phyloP scores from a whole-genome alignment of 1,140 invertebrate species.

The Drosophila melanogaster region Release_6_plus_ISO1_MT NT_033777.3:7099501-7100000 shows the following conservation, averaged over 20 bases:
- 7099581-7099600: conserved; percentile 80
- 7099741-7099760: conserved; percentile 75
- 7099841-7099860: conserved; percentile 18
- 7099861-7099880: conserved; percentile 73
- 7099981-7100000: conserved; percentile 51
- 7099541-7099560: conserved; percentile 52
- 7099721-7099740: conserved; percentile 70
- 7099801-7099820: not conserved
- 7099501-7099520: conserved; percentile 65
- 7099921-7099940: conserved; percentile 47
- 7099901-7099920: conserved; percentile 36
- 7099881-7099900: conserved; percentile 60
- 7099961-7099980: conserved; percentile 56
- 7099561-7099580: conserved; percentile 69
- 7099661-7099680: conserved; percentile 52
- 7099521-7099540: conserved; percentile 65
- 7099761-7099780: conserved; percentile 81
- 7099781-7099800: conserved; percentile 54
- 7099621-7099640: conserved; percentile 51
- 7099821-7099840: conserved; percentile 20
- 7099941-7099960: conserved; percentile 61
- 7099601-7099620: conserved; percentile 56
- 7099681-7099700: conserved; percentile 48
- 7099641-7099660: conserved; percentile 44
- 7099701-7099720: conserved; percentile 52